Evolutionary conservation across 2,797 vertebrate species (phyloP).

Genomic region (Harpagifer antarcticus): DNA sequence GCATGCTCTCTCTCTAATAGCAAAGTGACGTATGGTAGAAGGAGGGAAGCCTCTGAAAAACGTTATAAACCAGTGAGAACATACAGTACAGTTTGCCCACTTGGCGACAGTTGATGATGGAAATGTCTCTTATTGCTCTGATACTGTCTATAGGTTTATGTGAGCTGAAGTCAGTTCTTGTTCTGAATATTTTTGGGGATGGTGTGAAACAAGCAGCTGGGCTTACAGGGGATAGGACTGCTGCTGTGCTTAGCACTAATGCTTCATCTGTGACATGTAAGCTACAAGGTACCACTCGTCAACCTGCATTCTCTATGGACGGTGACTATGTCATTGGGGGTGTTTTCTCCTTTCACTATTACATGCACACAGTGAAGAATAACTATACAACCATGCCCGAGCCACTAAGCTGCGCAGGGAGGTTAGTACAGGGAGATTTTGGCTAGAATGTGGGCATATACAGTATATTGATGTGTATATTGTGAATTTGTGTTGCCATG

Average conservation of each 20-base stretch:
- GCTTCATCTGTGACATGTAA: slow-evolving; percentile 30
- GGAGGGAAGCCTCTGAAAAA: slow-evolving; percentile 1
- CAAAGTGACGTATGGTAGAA: slow-evolving; percentile 6
- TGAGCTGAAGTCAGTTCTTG: slow-evolving; percentile 19
- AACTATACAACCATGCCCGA: slow-evolving; percentile 66
- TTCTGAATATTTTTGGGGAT: slow-evolving; percentile 15
- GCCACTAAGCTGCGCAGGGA: slow-evolving; percentile 48
- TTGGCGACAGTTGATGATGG: slow-evolving; percentile 23
- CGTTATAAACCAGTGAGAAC: slow-evolving; percentile 47
- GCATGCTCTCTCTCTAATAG: not conserved
- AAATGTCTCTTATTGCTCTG: slow-evolving; percentile 23
- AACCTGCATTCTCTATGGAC: slow-evolving; percentile 47
- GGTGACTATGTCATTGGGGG: slow-evolving; percentile 55
- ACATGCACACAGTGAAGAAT: slow-evolving; percentile 45
- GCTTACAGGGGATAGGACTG: not conserved
- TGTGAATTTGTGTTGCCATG: not conserved
- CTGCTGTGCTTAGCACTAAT: not conserved
- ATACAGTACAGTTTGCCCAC: slow-evolving; percentile 2
- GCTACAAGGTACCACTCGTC: slow-evolving; percentile 33
- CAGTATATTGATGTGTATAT: not conserved
- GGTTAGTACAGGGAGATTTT: slow-evolving; percentile 53
- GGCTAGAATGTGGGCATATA: not conserved
- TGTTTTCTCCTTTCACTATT: slow-evolving; percentile 61
- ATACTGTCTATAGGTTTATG: slow-evolving; percentile 32
- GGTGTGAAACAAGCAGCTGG: not conserved